Percentiles rank a stretch among this genome's conserved stretches.
Evolutionary conservation across 2,797 vertebrate species (phyloP).

Genomic region (Discoglossus pictus): DNA sequence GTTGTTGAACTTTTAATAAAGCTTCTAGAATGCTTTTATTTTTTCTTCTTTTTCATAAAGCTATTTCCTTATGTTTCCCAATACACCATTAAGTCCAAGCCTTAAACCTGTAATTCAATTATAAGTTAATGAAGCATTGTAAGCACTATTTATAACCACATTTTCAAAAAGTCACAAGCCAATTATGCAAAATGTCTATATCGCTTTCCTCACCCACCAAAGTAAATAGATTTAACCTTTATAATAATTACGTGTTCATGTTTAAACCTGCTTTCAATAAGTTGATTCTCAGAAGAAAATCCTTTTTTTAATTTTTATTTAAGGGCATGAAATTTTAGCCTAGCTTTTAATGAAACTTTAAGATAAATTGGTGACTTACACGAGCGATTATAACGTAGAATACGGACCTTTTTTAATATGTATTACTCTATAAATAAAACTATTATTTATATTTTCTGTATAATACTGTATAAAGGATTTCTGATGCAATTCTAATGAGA

Average conservation of each 20-base stretch:
- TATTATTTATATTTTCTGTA: no score
- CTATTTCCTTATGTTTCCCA: conserved; percentile 22
- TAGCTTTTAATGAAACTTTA: conserved; percentile 13
- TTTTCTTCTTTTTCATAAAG: conserved; percentile 36
- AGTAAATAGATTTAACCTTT: conserved; percentile 52
- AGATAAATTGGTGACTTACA: no score
- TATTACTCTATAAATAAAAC: no score
- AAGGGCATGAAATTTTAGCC: no score
- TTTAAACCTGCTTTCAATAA: conserved; percentile 39
- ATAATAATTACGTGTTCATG: conserved; percentile 47
- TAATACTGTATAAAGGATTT: no score
- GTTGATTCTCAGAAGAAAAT: no score
- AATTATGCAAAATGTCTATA: conserved; percentile 49
- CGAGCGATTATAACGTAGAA: no score
- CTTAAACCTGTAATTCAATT: conserved; percentile 48
- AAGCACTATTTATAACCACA: conserved; percentile 47
- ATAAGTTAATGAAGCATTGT: conserved; percentile 49
- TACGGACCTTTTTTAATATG: no score
- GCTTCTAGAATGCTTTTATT: no score
- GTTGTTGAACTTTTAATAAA: no score
- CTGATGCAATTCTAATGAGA: no score
- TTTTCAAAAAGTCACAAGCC: conserved; percentile 49
- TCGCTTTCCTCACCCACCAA: conserved; percentile 43
- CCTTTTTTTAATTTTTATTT: no score
- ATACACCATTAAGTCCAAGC: conserved; percentile 22